Evolutionary conservation across 1,140 invertebrate genomes (phyloP).

Genomic region (Eriosoma lanigerum): DNA sequence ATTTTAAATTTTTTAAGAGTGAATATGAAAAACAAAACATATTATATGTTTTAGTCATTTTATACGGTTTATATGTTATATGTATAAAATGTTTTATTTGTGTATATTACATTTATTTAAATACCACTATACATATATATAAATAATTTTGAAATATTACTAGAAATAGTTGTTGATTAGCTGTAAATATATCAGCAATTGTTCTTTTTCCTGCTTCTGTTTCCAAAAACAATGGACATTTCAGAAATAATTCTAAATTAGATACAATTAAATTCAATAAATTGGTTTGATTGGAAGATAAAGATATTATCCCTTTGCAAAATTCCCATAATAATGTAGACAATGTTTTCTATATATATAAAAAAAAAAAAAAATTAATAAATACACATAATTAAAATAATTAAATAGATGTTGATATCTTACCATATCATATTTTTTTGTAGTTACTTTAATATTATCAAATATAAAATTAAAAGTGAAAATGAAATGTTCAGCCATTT

Average conservation of each 20-base stretch:
- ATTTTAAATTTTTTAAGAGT: no score
- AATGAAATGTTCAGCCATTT: neutral
- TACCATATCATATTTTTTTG: conserved; percentile 28
- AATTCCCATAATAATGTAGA: conserved; percentile 15
- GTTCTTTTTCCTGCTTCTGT: conserved; percentile 25
- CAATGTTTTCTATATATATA: conserved; percentile 21
- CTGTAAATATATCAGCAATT: conserved; percentile 39
- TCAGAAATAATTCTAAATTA: conserved; percentile 5
- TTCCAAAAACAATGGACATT: conserved; percentile 18
- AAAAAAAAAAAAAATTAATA: conserved; percentile 9
- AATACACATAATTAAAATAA: neutral
- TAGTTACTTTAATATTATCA: conserved; percentile 20
- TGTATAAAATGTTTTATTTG: no score
- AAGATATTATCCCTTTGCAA: neutral
- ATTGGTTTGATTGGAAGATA: neutral
- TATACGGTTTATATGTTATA: no score
- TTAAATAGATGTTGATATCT: neutral
- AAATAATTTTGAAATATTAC: conserved; percentile 11
- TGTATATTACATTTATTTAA: no score
- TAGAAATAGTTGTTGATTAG: conserved; percentile 21
- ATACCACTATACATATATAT: no score
- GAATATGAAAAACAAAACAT: no score
- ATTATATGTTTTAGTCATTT: no score
- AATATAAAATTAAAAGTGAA: conserved; percentile 28
- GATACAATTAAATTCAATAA: neutral